Conservation (phyloP, 1,140 invertebrate species). For the Cydia amplana region DNA sequence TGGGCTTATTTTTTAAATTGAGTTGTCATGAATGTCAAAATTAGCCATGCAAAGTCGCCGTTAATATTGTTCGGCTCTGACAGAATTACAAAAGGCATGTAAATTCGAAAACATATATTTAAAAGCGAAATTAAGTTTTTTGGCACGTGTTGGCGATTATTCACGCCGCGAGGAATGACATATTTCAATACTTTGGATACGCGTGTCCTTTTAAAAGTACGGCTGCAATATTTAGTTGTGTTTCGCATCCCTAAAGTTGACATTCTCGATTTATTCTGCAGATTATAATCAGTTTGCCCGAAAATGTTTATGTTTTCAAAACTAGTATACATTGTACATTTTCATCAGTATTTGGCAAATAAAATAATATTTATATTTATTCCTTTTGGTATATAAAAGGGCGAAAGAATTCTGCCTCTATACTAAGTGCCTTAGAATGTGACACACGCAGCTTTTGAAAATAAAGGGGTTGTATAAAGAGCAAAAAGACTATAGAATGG, state of each 20-base stretch:
- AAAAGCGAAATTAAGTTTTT: conserved; percentile 75
- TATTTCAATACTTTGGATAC: conserved; percentile 64
- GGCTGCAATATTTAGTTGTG: neutral
- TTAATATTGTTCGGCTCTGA: conserved; percentile 28
- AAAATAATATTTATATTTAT: neutral
- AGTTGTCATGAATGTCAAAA: conserved; percentile 36
- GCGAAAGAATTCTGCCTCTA: neutral
- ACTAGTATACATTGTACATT: conserved; percentile 7
- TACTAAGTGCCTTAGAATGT: neutral
- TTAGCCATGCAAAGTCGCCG: conserved; percentile 31
- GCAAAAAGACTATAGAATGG: neutral
- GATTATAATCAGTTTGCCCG: neutral
- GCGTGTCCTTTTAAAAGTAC: neutral
- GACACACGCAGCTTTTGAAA: neutral
- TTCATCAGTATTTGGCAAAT: neutral
- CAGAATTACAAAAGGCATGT: conserved; percentile 37
- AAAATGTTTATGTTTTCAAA: neutral
- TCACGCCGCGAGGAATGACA: conserved; percentile 67
- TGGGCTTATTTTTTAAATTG: conserved; percentile 29
- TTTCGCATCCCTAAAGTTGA: conserved; percentile 13
- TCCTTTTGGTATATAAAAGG: conserved; percentile 1
- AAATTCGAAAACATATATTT: conserved; percentile 64
- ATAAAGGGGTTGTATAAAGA: neutral
- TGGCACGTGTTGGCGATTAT: conserved; percentile 67
- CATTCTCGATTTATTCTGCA: neutral